Conservation (phyloP, 2,797 vertebrate genomes). For the Cetoscarus ocellatus region DNA sequence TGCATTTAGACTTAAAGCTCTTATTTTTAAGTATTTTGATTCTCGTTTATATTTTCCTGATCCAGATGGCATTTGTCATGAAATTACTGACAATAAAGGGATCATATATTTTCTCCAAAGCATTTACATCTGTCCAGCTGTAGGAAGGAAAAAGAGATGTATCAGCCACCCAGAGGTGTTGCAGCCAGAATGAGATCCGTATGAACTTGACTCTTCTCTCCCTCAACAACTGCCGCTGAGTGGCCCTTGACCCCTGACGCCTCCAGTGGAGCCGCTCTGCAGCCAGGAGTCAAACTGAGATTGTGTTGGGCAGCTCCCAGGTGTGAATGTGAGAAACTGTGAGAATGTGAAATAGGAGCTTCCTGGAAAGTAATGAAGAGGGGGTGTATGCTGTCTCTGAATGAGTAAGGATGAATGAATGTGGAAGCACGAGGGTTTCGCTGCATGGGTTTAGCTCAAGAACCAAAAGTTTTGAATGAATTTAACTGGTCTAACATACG, state of each 20-base stretch:
- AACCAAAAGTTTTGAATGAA: too few relatives aligned
- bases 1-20: too few relatives aligned
- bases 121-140: slow-evolving; percentile 9
- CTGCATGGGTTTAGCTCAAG: too few relatives aligned
- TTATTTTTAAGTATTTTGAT: too few relatives aligned
- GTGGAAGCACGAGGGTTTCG: too few relatives aligned
- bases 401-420: slow-evolving; percentile 4
- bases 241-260: slow-evolving; percentile 35
- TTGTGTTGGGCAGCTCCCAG: slow-evolving; percentile 60
- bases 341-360: slow-evolving; percentile 42
- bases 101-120: background rate
- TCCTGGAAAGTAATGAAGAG: slow-evolving; percentile 1
- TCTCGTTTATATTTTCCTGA: background rate
- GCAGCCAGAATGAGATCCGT: slow-evolving; percentile 10
- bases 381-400: too few relatives aligned
- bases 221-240: slow-evolving; percentile 44
- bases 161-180: slow-evolving; percentile 5
- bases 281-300: slow-evolving; percentile 55
- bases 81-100: background rate
- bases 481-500: too few relatives aligned
- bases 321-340: slow-evolving; percentile 42
- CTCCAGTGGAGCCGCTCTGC: slow-evolving; percentile 42
- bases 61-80: slow-evolving; percentile 14
- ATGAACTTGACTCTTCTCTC: slow-evolving; percentile 16
- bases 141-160: background rate